Percentiles rank a stretch among this genome's conserved stretches.
These are phyloP conservation scores for Noctua comes DNA, from an alignment of 2,888 invertebrate species.

Conservation along the genomic window DNA sequence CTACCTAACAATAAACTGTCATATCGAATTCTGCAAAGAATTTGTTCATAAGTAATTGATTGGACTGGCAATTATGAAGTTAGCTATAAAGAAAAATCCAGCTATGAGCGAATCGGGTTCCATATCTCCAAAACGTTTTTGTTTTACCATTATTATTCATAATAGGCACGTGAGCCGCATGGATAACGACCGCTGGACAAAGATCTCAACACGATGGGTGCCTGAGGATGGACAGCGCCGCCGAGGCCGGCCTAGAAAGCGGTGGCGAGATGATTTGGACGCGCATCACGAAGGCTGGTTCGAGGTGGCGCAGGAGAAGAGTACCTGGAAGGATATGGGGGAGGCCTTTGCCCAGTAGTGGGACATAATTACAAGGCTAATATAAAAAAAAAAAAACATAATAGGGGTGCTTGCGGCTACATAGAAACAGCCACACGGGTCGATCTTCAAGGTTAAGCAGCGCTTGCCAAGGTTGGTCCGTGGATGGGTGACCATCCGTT, in stretches of 20 bases:
- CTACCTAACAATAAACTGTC: background rate
- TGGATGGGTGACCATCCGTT: background rate
- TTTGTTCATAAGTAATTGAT: background rate
- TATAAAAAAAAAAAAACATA: no score
- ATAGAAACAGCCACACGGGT: background rate
- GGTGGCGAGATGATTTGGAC: no score
- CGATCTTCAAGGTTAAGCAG: background rate
- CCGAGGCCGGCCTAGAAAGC: no score
- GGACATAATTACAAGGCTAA: no score
- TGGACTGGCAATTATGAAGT: background rate
- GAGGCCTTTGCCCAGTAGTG: no score
- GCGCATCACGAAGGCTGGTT: no score
- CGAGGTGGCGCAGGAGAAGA: no score
- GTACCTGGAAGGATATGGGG: no score
- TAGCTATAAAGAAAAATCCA: background rate
- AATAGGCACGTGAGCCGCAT: no score
- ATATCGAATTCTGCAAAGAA: background rate
- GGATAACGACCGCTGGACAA: no score
- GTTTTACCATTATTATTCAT: background rate
- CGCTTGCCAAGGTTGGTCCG: background rate
- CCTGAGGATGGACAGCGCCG: no score
- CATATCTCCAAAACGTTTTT: background rate
- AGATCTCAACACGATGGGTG: no score
- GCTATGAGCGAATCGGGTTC: background rate
- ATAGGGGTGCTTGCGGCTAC: background rate